A percentile compares a stretch with the other conserved stretches of the same genome.
Evolutionary conservation across 2,113 vertebrate species (phyloP).

Genomic region (Gracilinanus agilis): DNA sequence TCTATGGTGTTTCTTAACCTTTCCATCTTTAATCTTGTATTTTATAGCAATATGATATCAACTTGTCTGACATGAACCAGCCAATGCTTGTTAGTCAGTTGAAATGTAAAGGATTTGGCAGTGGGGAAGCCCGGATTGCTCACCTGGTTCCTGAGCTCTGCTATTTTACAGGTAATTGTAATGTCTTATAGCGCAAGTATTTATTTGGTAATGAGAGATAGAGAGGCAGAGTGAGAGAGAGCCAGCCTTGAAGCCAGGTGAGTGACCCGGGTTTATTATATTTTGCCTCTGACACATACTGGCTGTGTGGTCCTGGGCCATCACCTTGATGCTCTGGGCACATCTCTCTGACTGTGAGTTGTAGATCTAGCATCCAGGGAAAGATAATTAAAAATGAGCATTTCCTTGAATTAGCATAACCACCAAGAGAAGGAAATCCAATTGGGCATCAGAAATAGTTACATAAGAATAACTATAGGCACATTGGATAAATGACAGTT

Average conservation of each 20-base stretch:
- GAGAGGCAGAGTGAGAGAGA: not conserved
- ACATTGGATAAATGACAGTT: too few species aligned
- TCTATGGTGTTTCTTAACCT: conserved; percentile 6
- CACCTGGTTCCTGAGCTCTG: conserved; percentile 84
- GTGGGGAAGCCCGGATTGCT: conserved; percentile 49
- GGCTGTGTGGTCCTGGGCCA: too few species aligned
- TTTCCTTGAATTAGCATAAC: too few species aligned
- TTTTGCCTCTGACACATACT: too few species aligned
- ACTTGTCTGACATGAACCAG: conserved; percentile 80
- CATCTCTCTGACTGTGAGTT: too few species aligned
- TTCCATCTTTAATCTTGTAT: conserved; percentile 42
- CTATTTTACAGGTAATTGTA: conserved; percentile 82
- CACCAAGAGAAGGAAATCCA: too few species aligned
- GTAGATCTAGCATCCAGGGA: too few species aligned
- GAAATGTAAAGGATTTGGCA: conserved; percentile 71
- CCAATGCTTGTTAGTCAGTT: conserved; percentile 83
- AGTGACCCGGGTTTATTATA: not conserved
- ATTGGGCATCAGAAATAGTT: too few species aligned
- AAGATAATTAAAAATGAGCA: too few species aligned
- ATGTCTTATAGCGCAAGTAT: not conserved
- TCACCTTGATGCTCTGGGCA: too few species aligned
- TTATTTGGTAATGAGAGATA: not conserved
- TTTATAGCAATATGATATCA: conserved; percentile 80
- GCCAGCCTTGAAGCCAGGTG: not conserved
- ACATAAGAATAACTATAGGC: too few species aligned